Conservation (phyloP, 2,888 invertebrate genomes). For the Hetaerina titia region DNA sequence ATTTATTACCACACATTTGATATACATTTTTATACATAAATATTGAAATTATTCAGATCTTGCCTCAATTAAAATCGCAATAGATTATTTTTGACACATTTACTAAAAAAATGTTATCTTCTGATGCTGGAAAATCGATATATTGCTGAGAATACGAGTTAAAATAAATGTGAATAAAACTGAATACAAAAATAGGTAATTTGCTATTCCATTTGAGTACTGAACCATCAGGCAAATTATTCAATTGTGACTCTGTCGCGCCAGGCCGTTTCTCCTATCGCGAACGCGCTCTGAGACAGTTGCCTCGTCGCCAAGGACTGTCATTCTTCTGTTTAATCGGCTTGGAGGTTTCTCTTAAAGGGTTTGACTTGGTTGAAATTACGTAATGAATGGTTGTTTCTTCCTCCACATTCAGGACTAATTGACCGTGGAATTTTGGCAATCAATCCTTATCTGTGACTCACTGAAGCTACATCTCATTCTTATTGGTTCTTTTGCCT, state of each 20-base stretch:
- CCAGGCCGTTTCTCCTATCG: not conserved
- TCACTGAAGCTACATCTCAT: not conserved
- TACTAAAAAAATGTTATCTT: too few species aligned
- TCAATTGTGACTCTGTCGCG: not conserved
- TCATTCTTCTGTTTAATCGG: constrained; percentile 52
- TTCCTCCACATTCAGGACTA: constrained; percentile 12
- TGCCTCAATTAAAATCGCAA: too few species aligned
- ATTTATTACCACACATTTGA: too few species aligned
- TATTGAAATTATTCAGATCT: too few species aligned
- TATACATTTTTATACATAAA: too few species aligned
- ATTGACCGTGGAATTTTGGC: constrained; percentile 48
- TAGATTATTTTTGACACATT: too few species aligned
- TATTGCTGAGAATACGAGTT: too few species aligned
- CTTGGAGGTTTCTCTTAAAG: constrained; percentile 51
- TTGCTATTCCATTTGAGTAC: not conserved
- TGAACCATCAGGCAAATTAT: constrained; percentile 20
- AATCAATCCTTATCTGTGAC: not conserved
- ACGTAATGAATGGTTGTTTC: constrained; percentile 55
- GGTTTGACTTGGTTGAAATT: constrained; percentile 45
- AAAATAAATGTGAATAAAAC: too few species aligned
- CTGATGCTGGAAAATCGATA: too few species aligned
- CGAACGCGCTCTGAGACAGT: constrained; percentile 40
- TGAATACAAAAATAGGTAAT: too few species aligned
- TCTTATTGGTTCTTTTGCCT: not conserved
- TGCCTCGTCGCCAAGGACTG: constrained; percentile 22